A percentile compares a stretch with the other conserved stretches of the same genome.
These are phyloP conservation scores for Spodoptera littoralis DNA, from an alignment of 2,888 invertebrate species.

Conservation along the genomic window DNA sequence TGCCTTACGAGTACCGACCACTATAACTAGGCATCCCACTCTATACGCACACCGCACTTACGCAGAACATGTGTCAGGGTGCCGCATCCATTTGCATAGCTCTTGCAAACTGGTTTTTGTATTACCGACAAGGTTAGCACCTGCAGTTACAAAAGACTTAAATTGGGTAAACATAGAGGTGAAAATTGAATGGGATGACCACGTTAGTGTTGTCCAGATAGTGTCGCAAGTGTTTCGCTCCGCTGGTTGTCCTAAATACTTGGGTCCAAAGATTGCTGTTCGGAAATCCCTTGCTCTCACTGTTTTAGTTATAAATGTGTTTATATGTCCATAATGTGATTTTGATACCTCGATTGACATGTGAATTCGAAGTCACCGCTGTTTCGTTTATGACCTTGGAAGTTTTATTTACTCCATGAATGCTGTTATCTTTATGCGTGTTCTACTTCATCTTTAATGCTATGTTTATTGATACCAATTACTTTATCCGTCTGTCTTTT, in stretches of 20 bases:
- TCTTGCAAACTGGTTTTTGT: conserved; percentile 54
- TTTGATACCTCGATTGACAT: conserved; percentile 36
- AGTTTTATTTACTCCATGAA: not conserved
- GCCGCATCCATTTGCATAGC: conserved; percentile 49
- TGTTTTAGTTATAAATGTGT: conserved; percentile 40
- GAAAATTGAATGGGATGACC: conserved; percentile 56
- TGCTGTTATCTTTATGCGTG: not conserved
- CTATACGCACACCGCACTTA: conserved; percentile 39
- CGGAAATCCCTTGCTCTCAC: conserved; percentile 66
- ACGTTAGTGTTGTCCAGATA: conserved; percentile 55
- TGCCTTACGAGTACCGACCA: conserved; percentile 59
- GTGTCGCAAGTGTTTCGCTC: conserved; percentile 72
- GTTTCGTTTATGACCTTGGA: not conserved
- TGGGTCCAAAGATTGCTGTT: conserved; percentile 70
- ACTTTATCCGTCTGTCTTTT: too few relatives aligned
- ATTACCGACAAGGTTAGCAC: conserved; percentile 47
- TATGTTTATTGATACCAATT: too few relatives aligned
- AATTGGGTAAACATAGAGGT: conserved; percentile 54
- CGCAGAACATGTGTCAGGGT: conserved; percentile 27
- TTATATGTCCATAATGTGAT: conserved; percentile 47
- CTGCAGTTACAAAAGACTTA: conserved; percentile 52
- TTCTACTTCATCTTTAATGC: not conserved
- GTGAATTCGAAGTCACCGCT: conserved; percentile 5
- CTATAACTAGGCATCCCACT: conserved; percentile 49
- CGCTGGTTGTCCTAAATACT: conserved; percentile 79